Percentiles rank a stretch among this genome's conserved stretches.
Evolutionary conservation across 2,113 vertebrate species (phyloP).

Genomic region (Nyctibius bracteatus): DNA sequence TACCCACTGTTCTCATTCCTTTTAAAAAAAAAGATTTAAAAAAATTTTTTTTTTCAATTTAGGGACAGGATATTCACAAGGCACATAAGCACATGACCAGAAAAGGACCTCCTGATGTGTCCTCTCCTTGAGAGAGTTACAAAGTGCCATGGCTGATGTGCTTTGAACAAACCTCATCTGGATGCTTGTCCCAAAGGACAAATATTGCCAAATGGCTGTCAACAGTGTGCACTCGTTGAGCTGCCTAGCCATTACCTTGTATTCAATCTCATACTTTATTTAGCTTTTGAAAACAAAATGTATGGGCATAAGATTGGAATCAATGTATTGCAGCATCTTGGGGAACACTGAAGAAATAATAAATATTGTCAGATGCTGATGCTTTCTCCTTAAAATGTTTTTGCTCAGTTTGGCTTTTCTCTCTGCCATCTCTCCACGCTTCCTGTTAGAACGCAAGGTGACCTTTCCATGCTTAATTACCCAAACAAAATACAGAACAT

Average conservation of each 20-base stretch:
- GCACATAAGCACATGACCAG: background rate
- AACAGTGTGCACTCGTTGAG: background rate
- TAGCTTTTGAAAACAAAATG: background rate
- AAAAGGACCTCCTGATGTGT: background rate
- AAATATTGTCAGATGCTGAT: constrained; percentile 11
- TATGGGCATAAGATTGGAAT: background rate
- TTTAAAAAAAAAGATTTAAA: background rate
- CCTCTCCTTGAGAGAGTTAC: background rate
- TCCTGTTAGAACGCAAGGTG: constrained; percentile 53
- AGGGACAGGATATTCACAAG: background rate
- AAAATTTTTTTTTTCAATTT: background rate
- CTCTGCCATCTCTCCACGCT: background rate
- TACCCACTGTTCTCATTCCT: background rate
- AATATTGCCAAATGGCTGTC: background rate
- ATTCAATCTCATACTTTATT: background rate
- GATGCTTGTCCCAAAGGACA: background rate
- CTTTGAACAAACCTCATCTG: background rate
- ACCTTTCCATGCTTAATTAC: constrained; percentile 72
- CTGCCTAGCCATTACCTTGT: background rate
- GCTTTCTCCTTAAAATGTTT: constrained; percentile 47
- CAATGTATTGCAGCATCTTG: background rate
- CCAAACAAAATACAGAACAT: constrained; percentile 50
- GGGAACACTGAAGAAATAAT: background rate
- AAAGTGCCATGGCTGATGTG: background rate
- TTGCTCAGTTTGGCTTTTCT: background rate